These are phyloP conservation scores for Gallinago solitaria DNA, from an alignment of 2,797 vertebrate species.

Conservation along the genomic window DNA sequence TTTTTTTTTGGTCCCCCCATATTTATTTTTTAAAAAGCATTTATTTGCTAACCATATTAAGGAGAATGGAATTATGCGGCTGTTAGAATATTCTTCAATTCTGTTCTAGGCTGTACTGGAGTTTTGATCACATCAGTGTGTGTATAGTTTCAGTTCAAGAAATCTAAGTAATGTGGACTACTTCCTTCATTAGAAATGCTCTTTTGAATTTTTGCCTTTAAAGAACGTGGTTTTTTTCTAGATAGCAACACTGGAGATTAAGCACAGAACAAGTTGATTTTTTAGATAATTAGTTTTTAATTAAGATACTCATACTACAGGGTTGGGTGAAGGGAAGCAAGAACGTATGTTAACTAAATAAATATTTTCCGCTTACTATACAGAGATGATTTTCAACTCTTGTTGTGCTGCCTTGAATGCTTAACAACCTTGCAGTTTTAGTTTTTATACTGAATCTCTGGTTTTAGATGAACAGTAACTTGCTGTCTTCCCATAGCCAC, in stretches of 20 bases:
- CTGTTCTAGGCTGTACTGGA: not conserved
- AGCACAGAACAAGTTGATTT: not conserved
- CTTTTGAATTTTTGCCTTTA: not conserved
- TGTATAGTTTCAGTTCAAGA: not conserved
- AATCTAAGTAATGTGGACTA: not conserved
- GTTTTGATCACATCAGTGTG: not conserved
- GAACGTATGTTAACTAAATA: not conserved
- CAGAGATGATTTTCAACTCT: not conserved
- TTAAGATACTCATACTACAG: not conserved
- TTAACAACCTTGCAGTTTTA: not conserved
- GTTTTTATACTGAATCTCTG: not conserved
- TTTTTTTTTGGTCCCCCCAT: not conserved
- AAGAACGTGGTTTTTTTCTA: not conserved
- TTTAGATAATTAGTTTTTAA: not conserved
- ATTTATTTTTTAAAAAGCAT: not conserved
- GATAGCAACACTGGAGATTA: not conserved
- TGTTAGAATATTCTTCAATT: not conserved
- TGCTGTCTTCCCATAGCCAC: not conserved
- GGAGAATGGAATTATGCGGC: not conserved
- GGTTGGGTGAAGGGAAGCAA: not conserved
- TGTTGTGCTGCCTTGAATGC: not conserved
- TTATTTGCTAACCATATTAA: not conserved
- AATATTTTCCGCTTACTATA: not conserved
- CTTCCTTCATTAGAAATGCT: not conserved
- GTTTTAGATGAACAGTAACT: not conserved